These are phyloP conservation scores for Stegodyphus mimosarum DNA, from an alignment of 1,140 invertebrate genomes.

Conservation along the genomic window DNA sequence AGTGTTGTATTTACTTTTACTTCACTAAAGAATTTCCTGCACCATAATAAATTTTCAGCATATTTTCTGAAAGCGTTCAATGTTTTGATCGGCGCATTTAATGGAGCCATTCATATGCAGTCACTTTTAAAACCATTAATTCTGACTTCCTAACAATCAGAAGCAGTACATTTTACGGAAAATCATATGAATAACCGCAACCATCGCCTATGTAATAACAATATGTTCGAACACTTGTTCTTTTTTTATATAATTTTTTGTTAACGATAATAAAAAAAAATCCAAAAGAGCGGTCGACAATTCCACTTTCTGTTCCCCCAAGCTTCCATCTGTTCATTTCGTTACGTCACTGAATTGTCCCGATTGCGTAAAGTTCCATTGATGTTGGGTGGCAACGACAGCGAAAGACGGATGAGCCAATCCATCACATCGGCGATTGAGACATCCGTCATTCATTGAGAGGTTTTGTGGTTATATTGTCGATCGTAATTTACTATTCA, in stretches of 20 bases:
- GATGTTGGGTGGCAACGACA: not conserved
- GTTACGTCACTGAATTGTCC: conserved; percentile 17
- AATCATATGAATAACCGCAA: no score
- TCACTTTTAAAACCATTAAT: conserved; percentile 47
- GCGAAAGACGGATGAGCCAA: conserved; percentile 22
- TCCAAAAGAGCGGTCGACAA: not conserved
- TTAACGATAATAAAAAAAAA: not conserved
- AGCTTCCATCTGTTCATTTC: conserved; percentile 15
- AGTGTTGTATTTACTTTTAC: no score
- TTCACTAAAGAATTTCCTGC: no score
- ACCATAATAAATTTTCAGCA: not conserved
- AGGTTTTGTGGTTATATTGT: not conserved
- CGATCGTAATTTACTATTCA: conserved; percentile 23
- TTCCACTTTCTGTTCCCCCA: not conserved
- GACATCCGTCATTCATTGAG: conserved; percentile 28
- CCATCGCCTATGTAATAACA: no score
- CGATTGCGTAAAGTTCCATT: conserved; percentile 1
- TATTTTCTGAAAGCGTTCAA: not conserved
- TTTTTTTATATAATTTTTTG: not conserved
- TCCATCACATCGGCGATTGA: conserved; percentile 27
- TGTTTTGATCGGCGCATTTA: not conserved
- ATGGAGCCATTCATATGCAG: conserved; percentile 12
- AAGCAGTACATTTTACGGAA: no score
- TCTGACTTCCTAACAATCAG: not conserved
- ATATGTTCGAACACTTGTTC: no score